Percentiles rank a stretch among this genome's conserved stretches.
phyloP scores from a whole-genome alignment of 2,888 invertebrate genomes.

The Tipula confusa region DNA sequence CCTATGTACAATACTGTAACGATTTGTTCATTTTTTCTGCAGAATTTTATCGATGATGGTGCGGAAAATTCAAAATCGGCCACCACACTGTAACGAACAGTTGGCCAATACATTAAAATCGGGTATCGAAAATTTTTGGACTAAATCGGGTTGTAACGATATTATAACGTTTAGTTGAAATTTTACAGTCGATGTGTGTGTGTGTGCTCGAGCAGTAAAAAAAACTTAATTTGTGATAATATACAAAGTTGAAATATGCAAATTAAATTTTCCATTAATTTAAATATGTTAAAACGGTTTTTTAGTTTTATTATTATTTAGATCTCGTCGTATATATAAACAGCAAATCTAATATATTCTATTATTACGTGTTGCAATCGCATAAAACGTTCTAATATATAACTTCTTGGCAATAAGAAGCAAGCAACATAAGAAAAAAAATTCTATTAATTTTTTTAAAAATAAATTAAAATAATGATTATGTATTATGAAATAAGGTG shows the following conservation, averaged over 20 bases:
- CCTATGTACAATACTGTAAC: neutral
- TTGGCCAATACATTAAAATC: neutral
- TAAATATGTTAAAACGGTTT: neutral
- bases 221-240: neutral
- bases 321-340: neutral
- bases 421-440: neutral
- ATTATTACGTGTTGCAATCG: neutral
- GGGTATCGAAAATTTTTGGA: neutral
- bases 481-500: neutral
- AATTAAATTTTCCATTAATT: neutral
- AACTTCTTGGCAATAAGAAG: too few relatives aligned
- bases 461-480: conserved; percentile 25
- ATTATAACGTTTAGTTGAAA: neutral
- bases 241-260: neutral
- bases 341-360: conserved; percentile 25
- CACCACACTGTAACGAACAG: neutral
- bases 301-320: neutral
- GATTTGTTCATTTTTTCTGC: neutral
- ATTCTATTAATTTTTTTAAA: neutral
- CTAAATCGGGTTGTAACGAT: neutral
- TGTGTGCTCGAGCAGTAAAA: neutral
- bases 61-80: neutral
- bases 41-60: neutral
- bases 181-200: neutral
- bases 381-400: neutral